Base-by-base conservation (phyloP, 2,888 invertebrate species). In the Sialis lutaria region DNA sequence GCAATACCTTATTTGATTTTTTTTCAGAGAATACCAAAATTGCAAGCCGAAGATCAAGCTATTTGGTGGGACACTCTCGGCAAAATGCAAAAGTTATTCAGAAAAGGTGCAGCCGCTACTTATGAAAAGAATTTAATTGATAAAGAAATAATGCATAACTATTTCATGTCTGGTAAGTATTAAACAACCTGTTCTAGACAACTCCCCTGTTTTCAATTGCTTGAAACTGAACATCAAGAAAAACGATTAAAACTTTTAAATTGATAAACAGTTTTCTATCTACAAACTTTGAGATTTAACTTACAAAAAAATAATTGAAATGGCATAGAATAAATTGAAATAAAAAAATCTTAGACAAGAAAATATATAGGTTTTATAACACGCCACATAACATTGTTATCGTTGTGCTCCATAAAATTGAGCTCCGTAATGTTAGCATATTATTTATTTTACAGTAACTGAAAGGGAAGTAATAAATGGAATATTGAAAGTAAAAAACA, bases 401-500 rank as follows among this genome's bases (percentile, higher is more conserved):
- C 22, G 22, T 22, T 4, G 22, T 22, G 4, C 22, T 22, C 22
- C 22, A 4, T 4, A 22, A 22, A 22, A 22, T n/a, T 22, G 22
- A 22, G 22, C 22, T 22, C 22, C 22, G 22, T 2, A 22, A 22
- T 2, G 22, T 22, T 22, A 22, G 22, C 22, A 22, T n/a, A n/a
- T n/a, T n/a, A 32, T 12, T 46, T 47, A 39, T 50, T 51, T 62
- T 65, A 35, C 64, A 93, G 97, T 97, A 30, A 98, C 97, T 2
- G 97, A 97, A 69, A 73, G 96, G 41, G 97, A 98, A 69, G 93
- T 98, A 0, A 93, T 95, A 55, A 91, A 95, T 58, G 97, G 97
- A 0, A 75, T 97, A 5, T 66, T 98, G 12, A 87, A 84, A 58
- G 93, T 95, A 0, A 87, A 86, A 59, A 91, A 95, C 60, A 92